A percentile compares a stretch with the other conserved stretches of the same genome.
Evolutionary conservation across 2,888 invertebrate genomes (phyloP).

Genomic region (Diaperis boleti): DNA sequence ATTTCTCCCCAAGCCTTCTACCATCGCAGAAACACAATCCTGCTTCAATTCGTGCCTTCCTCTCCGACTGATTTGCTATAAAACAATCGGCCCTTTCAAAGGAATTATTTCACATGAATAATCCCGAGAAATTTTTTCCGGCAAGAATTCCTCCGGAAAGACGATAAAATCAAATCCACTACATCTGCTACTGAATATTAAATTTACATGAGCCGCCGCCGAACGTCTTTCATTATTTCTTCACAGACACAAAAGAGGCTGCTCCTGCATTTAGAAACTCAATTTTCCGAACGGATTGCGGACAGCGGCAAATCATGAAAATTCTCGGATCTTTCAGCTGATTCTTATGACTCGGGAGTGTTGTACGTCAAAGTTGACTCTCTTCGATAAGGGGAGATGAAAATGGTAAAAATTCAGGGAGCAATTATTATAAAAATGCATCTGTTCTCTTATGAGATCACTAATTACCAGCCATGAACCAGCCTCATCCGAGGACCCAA

Average conservation of each 20-base stretch:
- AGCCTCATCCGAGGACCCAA: no score
- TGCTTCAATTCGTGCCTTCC: no score
- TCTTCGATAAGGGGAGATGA: no score
- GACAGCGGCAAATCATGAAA: slow-evolving; percentile 13
- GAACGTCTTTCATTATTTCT: slow-evolving; percentile 35
- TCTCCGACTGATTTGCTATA: slow-evolving; percentile 25
- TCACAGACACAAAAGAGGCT: slow-evolving; percentile 29
- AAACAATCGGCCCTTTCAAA: slow-evolving; percentile 24
- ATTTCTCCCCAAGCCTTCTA: no score
- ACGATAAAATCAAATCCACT: slow-evolving; percentile 37
- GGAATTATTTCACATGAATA: slow-evolving; percentile 28
- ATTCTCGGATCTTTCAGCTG: slow-evolving; percentile 1
- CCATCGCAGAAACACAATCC: no score
- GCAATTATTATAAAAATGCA: no score
- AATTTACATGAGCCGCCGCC: slow-evolving; percentile 33
- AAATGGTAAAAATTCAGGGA: no score
- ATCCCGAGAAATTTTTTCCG: slow-evolving; percentile 16
- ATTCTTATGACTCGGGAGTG: no score
- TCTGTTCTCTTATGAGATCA: no score
- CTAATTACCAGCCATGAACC: no score
- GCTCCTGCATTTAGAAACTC: slow-evolving; percentile 38
- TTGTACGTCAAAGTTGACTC: no score
- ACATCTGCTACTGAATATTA: slow-evolving; percentile 36
- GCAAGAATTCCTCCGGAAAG: slow-evolving; percentile 18
- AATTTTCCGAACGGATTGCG: slow-evolving; percentile 30